Percentiles rank a stretch among this genome's conserved stretches.
Evolutionary conservation across 2,888 invertebrate genomes (phyloP).

Genomic region (Coremacera marginata): DNA sequence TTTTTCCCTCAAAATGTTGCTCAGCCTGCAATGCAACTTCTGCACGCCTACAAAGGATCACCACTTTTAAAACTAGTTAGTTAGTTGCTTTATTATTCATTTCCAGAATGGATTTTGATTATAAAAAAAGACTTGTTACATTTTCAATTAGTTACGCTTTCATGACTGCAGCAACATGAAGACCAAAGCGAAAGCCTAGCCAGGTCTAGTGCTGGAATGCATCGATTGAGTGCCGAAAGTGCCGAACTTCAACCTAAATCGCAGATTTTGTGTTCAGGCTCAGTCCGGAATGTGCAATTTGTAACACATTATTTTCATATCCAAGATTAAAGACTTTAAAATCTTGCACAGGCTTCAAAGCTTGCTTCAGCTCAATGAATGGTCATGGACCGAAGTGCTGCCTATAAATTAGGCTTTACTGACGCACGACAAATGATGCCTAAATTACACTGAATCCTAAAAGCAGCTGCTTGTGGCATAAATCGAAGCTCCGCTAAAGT

Average conservation of each 20-base stretch:
- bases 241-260: neutral
- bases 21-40: no score
- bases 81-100: conserved; percentile 21
- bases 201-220: no score
- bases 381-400: neutral
- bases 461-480: neutral
- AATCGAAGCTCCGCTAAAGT: neutral
- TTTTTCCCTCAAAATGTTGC: no score
- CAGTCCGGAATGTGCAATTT: conserved; percentile 18
- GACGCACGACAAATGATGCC: conserved; percentile 49
- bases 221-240: neutral
- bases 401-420: conserved; percentile 46
- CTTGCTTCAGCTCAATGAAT: neutral
- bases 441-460: conserved; percentile 41
- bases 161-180: neutral
- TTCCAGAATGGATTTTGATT: neutral
- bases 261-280: neutral
- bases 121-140: conserved; percentile 16
- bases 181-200: neutral
- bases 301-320: conserved; percentile 39
- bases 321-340: conserved; percentile 30
- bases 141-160: conserved; percentile 6
- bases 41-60: no score
- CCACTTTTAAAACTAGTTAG: neutral
- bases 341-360: neutral